phyloP scores from a whole-genome alignment of 2,113 vertebrate species.

The Eulemur rufifrons region DNA sequence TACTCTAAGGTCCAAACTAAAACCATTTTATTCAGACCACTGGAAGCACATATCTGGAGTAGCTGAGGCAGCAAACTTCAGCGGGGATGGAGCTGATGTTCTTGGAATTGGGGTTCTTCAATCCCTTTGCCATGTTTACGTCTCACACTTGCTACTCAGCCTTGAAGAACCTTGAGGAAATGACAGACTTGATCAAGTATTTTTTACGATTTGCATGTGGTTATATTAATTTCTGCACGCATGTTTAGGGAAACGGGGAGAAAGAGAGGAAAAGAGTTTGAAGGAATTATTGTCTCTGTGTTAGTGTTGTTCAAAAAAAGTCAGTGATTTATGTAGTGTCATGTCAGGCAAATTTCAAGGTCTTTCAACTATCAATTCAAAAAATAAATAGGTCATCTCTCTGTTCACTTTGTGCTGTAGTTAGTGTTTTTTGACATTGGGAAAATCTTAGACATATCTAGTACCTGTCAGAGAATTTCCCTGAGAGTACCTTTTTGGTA shows the following conservation, averaged over 20 bases:
- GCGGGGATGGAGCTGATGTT: accelerated
- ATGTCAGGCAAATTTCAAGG: not conserved
- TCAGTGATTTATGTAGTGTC: not conserved
- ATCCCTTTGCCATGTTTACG: not conserved
- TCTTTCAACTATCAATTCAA: not conserved
- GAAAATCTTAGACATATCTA: not conserved
- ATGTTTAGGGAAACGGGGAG: not conserved
- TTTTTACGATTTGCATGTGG: not conserved
- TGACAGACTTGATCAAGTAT: not conserved
- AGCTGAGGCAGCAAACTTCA: too few relatives aligned
- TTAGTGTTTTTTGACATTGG: not conserved
- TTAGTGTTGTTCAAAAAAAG: not conserved
- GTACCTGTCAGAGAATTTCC: not conserved
- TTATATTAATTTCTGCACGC: not conserved
- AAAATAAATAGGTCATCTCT: not conserved
- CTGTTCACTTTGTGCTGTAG: not conserved
- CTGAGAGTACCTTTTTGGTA: not conserved
- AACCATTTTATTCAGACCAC: not conserved
- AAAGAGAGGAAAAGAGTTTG: not conserved
- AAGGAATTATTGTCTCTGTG: not conserved
- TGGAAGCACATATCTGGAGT: not conserved
- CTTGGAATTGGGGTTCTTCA: not conserved
- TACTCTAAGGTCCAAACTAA: not conserved
- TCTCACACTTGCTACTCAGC: not conserved
- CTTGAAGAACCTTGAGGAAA: not conserved